A percentile compares a stretch with the other conserved stretches of the same genome.
phyloP scores from a whole-genome alignment of 2,113 vertebrate genomes.

The Mystacornis crossleyi region DNA sequence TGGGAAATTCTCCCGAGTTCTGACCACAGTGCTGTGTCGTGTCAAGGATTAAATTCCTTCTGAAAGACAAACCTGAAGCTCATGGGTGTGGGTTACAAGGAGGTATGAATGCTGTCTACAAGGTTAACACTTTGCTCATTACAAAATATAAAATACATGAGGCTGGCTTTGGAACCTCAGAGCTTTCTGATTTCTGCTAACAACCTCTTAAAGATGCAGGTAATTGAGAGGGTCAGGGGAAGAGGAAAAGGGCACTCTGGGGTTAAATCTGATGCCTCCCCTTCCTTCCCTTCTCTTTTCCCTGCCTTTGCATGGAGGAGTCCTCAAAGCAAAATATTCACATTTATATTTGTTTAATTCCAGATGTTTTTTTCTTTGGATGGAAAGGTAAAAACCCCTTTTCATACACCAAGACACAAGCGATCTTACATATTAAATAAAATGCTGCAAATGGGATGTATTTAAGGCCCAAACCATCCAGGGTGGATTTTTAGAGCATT shows the following conservation, averaged over 20 bases:
- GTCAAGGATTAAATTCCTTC: not conserved
- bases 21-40: not conserved
- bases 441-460: not conserved
- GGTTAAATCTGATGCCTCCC: not conserved
- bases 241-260: not conserved
- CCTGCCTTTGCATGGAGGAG: not conserved
- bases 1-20: not conserved
- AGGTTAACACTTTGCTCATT: not conserved
- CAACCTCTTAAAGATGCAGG: not conserved
- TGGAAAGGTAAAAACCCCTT: not conserved
- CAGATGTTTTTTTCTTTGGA: not conserved
- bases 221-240: not conserved
- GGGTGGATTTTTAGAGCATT: not conserved
- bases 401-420: rapidly evolving
- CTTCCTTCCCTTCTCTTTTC: not conserved
- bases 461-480: not conserved
- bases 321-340: not conserved
- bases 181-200: not conserved
- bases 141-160: rapidly evolving
- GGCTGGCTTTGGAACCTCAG: rapidly evolving
- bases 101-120: not conserved
- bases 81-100: not conserved
- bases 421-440: not conserved
- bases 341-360: not conserved
- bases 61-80: not conserved